A percentile compares a stretch with the other conserved stretches of the same genome.
Conservation (phyloP, 2,113 vertebrate species). For the Tragulus kanchil region DNA sequence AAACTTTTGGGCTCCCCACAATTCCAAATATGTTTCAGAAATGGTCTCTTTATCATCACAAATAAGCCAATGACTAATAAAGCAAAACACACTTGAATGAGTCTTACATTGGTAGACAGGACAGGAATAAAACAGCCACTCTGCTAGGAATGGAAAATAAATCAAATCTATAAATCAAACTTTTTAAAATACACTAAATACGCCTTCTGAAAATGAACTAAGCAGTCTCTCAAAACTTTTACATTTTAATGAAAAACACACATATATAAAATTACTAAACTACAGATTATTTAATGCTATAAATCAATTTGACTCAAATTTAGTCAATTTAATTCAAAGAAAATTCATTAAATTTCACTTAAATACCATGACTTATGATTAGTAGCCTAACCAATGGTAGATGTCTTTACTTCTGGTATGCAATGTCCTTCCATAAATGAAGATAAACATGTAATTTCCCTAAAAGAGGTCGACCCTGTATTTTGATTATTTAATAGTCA, state of each 20-base stretch:
- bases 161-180: neutral
- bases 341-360: constrained; percentile 2
- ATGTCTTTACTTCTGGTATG: constrained; percentile 11
- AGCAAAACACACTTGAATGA: neutral
- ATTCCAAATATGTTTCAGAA: neutral
- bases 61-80: neutral
- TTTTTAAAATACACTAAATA: neutral
- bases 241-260: neutral
- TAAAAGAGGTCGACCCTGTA: neutral
- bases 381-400: neutral
- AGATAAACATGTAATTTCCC: neutral
- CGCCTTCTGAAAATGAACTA: neutral
- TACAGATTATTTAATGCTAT: neutral
- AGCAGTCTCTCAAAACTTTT: neutral
- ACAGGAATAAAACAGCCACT: neutral
- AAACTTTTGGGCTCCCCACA: neutral
- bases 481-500: neutral
- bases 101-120: neutral
- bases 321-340: neutral
- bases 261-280: neutral
- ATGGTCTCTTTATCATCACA: neutral
- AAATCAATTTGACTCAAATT: neutral
- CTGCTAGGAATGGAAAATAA: neutral
- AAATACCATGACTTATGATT: neutral
- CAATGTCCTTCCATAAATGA: neutral